Base-by-base conservation (phyloP, 2,797 vertebrate genomes). In the Momotus momota region DNA sequence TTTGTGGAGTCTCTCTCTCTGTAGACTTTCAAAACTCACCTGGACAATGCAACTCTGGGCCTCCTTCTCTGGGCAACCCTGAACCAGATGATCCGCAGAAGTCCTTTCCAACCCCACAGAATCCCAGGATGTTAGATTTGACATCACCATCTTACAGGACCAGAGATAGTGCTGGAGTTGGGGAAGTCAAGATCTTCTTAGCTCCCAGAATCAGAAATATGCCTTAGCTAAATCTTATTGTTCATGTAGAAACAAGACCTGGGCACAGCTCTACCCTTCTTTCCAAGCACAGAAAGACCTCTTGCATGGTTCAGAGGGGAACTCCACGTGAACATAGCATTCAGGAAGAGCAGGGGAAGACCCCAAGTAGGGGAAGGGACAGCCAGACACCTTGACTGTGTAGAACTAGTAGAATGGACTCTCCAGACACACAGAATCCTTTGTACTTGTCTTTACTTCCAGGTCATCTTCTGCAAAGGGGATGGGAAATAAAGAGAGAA, bases 351-450 rank as follows among this genome's bases (percentile, higher is more conserved):
- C 23, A 71, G 58, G 45, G 10, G 45, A 69, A 26, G 58, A 35
- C 9, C 11, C 7, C 11, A n/a, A 12, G 55, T 45, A 40, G 48
- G 25, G 49, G 7, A 18, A 57, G 38, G 10, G 21, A 10, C 29
- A 64, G 7, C 18, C 0, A 2, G 10, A 57, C n/a, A 40, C 21
- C 55, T 57, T 0, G 0, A 6, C 10, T 29, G 13, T 29, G 21
- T 51, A 27, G 12, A 13, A 25, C 41, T 21, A 60, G 14, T 38
- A 71, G 40, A 65, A 65, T 1, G 6, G 29, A 75, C 10, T 11
- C 45, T 52, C 21, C 45, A 65, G 25, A 45, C 25, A 61, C 41
- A 26, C 57, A 26, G 20, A 14, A 40, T 3, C 20, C 45, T 33
- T 54, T 1, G 1, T 41, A 35, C 49, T 74, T 57, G 48, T 73